Evolutionary conservation across 30 jellyfish, hydroid and myxozoan genomes (phyloP), one percentile per base, ranked within the genome.

Genomic region (Aurelia coerulea): DNA sequence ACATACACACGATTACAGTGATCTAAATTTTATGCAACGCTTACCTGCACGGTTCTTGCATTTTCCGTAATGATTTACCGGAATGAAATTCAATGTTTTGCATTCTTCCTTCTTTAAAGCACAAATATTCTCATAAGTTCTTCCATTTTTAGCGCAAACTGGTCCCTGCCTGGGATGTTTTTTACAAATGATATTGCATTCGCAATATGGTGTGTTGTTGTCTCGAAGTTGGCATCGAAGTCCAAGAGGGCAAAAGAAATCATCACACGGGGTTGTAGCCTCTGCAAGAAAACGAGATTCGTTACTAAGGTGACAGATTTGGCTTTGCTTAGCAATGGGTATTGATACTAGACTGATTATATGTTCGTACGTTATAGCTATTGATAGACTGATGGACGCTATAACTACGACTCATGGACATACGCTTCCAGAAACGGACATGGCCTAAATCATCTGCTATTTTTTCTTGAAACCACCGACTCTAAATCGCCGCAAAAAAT

Each of bases 181-280:
- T 18, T 29, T 11, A 51, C 94, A 85, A 62, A 23, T 18, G 2
- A 74, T 39, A 5, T 74, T 54, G 65, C 94, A 85, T 13, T 59
- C 80, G 54, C 94, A 85, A 52, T 73, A 74, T 2, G 94, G 88
- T 59, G 73, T 41, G 10, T 74, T 46, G 60, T 74, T 65, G 23
- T 34, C 23, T 13, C 50, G 32, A 41, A 85, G 56, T 42, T 65
- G 75, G 54, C 94, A 85, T 39, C 72, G 81, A 15, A 53, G 31
- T 32, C 94, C 94, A 60, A 17, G 11, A 10, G 94, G 89, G 65
- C 94, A 85, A 19, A 53, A 54, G 39, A 10, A 39, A 46, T 52
- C 67, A 50, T 85, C 94, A 85, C 94, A 85, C 6, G 94, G 88
- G 12, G 94, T 85, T 56, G 31, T 73, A 10, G 94, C 82, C 39